These are phyloP conservation scores for Mycetomoellerius zeteki DNA, from an alignment of 1,140 invertebrate genomes.

Conservation along the genomic window DNA sequence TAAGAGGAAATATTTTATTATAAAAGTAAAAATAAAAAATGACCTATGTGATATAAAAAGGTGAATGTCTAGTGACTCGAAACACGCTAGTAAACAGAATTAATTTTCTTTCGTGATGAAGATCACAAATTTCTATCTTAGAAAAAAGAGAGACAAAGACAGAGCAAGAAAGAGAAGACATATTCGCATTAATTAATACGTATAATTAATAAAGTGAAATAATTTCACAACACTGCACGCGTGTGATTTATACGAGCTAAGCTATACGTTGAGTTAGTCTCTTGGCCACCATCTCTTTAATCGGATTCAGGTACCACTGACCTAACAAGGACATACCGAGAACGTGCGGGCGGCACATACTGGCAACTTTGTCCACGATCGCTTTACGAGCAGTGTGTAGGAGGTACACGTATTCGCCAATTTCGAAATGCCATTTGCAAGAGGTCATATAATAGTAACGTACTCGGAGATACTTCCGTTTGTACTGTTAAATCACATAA, in stretches of 20 bases:
- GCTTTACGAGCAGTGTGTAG: constrained; percentile 15
- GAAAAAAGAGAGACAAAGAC: neutral
- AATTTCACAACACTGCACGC: neutral
- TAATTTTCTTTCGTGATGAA: neutral
- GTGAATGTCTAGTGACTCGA: neutral
- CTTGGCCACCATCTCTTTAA: constrained; percentile 37
- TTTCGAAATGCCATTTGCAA: constrained; percentile 29
- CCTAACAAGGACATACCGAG: constrained; percentile 53
- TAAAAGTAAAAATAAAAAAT: constrained; percentile 8
- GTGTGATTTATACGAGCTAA: neutral
- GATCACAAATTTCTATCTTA: neutral
- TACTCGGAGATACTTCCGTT: neutral
- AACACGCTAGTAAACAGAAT: neutral
- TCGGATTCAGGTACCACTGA: constrained; percentile 39
- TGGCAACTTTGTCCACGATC: neutral
- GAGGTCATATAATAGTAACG: neutral
- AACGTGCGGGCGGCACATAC: constrained; percentile 13
- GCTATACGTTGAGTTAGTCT: constrained; percentile 17
- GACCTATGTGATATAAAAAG: neutral
- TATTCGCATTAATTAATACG: neutral
- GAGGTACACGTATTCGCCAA: neutral
- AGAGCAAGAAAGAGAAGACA: neutral
- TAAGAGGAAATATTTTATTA: neutral
- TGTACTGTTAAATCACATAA: neutral
- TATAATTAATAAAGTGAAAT: neutral